These are phyloP conservation scores for Holocentrus rufus DNA, from an alignment of 2,797 vertebrate genomes.

Conservation along the genomic window DNA sequence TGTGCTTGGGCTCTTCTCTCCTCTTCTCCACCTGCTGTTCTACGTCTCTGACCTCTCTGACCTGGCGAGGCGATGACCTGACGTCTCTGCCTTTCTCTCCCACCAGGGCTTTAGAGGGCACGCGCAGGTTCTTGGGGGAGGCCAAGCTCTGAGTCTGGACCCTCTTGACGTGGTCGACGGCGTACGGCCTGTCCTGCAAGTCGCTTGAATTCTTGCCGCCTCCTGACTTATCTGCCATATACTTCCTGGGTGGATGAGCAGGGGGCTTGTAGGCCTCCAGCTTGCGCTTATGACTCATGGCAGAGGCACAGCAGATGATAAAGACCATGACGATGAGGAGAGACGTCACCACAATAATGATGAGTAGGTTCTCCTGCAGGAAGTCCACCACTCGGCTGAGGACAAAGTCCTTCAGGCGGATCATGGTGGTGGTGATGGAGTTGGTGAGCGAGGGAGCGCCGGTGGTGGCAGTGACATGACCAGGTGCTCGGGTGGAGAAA, in stretches of 20 bases:
- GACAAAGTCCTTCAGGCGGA: constrained; percentile 83
- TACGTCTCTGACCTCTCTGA: constrained; percentile 63
- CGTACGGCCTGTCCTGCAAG: constrained; percentile 81
- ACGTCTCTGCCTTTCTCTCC: constrained; percentile 80
- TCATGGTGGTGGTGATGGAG: constrained; percentile 84
- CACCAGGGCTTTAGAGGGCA: constrained; percentile 80
- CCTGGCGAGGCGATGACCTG: constrained; percentile 70
- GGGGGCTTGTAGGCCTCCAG: constrained; percentile 92
- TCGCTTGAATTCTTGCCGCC: constrained; percentile 80
- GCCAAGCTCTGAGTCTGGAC: constrained; percentile 86
- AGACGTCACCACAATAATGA: constrained; percentile 92
- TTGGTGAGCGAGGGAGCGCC: constrained; percentile 70
- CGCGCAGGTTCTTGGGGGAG: constrained; percentile 87
- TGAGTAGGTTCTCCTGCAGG: constrained; percentile 89
- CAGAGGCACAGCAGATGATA: constrained; percentile 90
- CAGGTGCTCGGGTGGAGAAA: constrained; percentile 67
- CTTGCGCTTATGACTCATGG: constrained; percentile 93
- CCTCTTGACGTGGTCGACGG: constrained; percentile 82
- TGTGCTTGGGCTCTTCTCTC: constrained; percentile 74
- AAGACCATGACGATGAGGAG: constrained; percentile 92
- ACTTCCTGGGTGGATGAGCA: constrained; percentile 84
- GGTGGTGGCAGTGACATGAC: constrained; percentile 49
- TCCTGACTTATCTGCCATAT: constrained; percentile 80
- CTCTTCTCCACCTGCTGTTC: constrained; percentile 66
- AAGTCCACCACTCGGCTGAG: constrained; percentile 90